Percentiles rank a stretch among this genome's conserved stretches.
Evolutionary conservation across 2,797 vertebrate genomes (phyloP).

Genomic region (Lacerta agilis): DNA sequence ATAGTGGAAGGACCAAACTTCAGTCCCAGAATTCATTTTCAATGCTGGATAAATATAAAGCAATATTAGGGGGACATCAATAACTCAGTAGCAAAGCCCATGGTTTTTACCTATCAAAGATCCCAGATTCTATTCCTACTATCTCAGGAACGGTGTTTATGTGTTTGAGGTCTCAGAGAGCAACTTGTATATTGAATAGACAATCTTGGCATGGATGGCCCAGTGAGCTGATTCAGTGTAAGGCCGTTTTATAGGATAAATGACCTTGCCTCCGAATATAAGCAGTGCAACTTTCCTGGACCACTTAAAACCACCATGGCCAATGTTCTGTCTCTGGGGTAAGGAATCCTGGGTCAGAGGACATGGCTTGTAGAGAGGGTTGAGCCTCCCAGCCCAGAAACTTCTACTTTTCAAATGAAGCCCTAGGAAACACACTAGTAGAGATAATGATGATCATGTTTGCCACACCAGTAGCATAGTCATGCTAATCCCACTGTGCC

Average conservation of each 20-base stretch:
- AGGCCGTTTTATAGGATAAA: neutral
- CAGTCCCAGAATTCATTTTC: neutral
- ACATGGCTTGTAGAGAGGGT: neutral
- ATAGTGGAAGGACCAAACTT: neutral
- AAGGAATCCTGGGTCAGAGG: neutral
- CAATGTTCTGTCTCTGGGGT: neutral
- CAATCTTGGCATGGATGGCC: neutral
- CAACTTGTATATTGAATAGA: neutral
- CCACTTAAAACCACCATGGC: neutral
- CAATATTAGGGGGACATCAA: neutral
- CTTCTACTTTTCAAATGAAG: neutral
- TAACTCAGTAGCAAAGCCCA: too few relatives aligned
- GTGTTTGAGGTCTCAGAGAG: neutral
- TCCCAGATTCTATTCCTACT: neutral
- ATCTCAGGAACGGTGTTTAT: neutral
- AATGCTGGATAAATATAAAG: neutral
- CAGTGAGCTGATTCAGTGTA: too few relatives aligned
- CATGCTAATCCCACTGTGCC: constrained; percentile 40
- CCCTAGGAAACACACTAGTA: neutral
- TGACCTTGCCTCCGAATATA: neutral
- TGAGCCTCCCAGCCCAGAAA: neutral
- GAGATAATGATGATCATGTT: constrained; percentile 25
- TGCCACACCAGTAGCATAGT: constrained; percentile 41
- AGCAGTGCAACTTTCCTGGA: neutral
- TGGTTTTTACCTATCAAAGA: neutral